Evolutionary conservation across 2,113 vertebrate species (phyloP), one percentile per base, ranked within the genome.

Genomic region (Morone chrysops): DNA sequence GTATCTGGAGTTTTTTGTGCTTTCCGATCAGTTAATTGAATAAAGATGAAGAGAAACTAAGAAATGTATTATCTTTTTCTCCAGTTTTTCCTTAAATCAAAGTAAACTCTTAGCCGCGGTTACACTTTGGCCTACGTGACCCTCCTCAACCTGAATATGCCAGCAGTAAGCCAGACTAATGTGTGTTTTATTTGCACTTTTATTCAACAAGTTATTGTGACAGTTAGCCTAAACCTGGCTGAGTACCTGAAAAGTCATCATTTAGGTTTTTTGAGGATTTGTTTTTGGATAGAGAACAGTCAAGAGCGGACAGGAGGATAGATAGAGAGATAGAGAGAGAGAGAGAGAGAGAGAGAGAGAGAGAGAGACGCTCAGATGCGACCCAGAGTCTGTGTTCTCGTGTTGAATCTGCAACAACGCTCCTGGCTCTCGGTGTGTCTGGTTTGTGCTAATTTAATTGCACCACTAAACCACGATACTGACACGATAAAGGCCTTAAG

Each of bases 361-460:
- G 31, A 31, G 31, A 31, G 31, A 31, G 31, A 31, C 25, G 25
- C 25, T 25, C 25, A 25, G 25, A 25, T 25, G 25, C 25, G 31
- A 31, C 31, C 3, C 31, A 31, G 31, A 31, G 31, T 31, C 31
- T 31, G 31, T 31, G 25, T 57, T 25, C 12, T 48, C 4, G 22
- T 54, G 12, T 16, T 41, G 18, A 22, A 56, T 54, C 68, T 54
- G 18, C 36, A 54, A n/a, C 68, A 67, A 16, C 1, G 9, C 7
- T 14, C 67, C 12, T 0, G 18, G 51, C 47, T 38, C 2, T 17
- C 43, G 31, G 25, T 8, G 8, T 20, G 9, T 72, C 70, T 59
- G 54, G 3, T 36, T 36, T 48, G 43, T 73, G 56, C 57, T 38
- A 61, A 73, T 73, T 60, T 36, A 31, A 59, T 31, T 56, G 22